Conservation (phyloP, 1,140 invertebrate species). For the Cepaea nemoralis region DNA sequence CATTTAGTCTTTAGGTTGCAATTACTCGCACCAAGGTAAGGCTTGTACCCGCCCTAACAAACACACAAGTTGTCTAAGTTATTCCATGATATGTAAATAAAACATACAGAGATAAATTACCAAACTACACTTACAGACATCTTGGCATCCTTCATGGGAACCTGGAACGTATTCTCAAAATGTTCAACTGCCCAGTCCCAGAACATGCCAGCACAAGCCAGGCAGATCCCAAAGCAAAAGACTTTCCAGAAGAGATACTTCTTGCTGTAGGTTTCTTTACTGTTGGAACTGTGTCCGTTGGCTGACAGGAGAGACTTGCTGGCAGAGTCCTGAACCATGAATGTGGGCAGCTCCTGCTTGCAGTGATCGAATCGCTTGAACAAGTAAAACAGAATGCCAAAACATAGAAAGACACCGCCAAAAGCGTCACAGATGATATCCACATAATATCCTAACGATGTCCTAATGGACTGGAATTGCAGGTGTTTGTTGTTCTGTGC, state of each 20-base stretch:
- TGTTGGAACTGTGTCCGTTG: conserved; percentile 45
- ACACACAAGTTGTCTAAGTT: no score
- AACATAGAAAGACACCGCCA: conserved; percentile 57
- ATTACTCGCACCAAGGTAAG: no score
- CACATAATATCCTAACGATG: conserved; percentile 63
- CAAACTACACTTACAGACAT: conserved; percentile 53
- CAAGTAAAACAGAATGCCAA: conserved; percentile 61
- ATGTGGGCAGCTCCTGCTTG: conserved; percentile 46
- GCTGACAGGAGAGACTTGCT: conserved; percentile 11
- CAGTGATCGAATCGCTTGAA: conserved; percentile 56
- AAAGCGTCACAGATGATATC: conserved; percentile 62
- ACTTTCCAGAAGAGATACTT: conserved; percentile 60
- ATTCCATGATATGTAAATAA: no score
- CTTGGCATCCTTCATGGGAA: conserved; percentile 48
- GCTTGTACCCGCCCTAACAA: no score
- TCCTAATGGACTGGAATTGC: conserved; percentile 54
- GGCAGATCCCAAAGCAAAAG: conserved; percentile 58
- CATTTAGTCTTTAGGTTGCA: no score
- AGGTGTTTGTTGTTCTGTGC: conserved; percentile 50
- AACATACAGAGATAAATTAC: no score
- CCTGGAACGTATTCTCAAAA: conserved; percentile 53
- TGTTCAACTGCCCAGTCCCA: conserved; percentile 59
- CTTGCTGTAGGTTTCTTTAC: conserved; percentile 50
- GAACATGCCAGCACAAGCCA: conserved; percentile 53
- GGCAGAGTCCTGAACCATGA: conserved; percentile 29